Conservation (phyloP, 2,113 vertebrate genomes). For the Sisor rabdophorus region DNA sequence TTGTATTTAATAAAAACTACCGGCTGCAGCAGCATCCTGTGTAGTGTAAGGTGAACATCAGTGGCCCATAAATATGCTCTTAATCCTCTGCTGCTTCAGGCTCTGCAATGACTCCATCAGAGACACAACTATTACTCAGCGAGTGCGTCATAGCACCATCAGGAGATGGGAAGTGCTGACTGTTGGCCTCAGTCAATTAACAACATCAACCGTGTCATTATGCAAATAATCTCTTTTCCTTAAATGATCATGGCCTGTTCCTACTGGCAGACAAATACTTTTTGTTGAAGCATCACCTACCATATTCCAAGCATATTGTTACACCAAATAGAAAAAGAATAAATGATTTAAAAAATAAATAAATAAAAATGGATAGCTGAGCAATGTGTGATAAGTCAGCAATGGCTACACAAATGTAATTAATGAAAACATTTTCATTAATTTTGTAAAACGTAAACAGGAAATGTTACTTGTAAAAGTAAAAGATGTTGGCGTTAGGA, state of each 20-base stretch:
- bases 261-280: not conserved
- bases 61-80: not conserved
- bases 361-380: no score
- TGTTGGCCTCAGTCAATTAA: constrained; percentile 31
- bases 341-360: no score
- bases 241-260: not conserved
- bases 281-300: no score
- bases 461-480: no score
- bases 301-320: no score
- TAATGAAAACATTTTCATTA: no score
- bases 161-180: constrained; percentile 10
- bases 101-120: not conserved
- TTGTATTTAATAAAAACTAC: constrained; percentile 1
- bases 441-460: no score
- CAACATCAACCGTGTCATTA: constrained; percentile 43
- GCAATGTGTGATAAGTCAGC: no score
- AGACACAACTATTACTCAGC: constrained; percentile 25
- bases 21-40: not conserved
- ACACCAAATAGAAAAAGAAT: no score
- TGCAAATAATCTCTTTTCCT: not conserved
- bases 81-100: not conserved
- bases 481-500: not conserved
- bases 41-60: not conserved
- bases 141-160: constrained; percentile 22
- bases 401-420: no score